Evolutionary conservation across 1,140 invertebrate species (phyloP), one percentile per base, ranked within the genome.

Genomic region (Stegodyphus dumicola): DNA sequence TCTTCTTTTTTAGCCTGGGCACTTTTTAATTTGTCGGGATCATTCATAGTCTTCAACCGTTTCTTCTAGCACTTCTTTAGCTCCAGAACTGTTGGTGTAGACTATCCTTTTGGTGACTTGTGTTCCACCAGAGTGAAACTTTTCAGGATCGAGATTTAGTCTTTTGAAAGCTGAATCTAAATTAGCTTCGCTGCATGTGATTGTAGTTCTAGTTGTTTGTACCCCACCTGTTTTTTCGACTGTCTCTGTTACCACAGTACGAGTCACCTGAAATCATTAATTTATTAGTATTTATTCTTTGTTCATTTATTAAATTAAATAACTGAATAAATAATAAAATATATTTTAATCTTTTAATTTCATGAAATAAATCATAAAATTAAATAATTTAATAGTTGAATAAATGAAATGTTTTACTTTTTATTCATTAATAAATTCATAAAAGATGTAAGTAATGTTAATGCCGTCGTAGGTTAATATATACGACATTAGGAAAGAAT

Each of bases 151-250:
- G 3, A 85, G 11, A 33, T 85, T 70, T 7, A 85, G 33, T 49
- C 49, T 76, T n/a, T 77, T 77, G 65, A 85, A 77, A 13, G 81
- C 81, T 0, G 81, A n/a, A 7, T 77, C 81, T 17, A 85, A 77
- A 6, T 77, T 65, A 11, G 66, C 81, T 33, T 77, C 77, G 9
- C 73, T 77, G 33, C 73, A 67, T 2, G 73, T 69, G 64, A 85
- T 76, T 49, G 81, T 86, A 5, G 75, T 86, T 11, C 75, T 86
- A 2, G 66, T 86, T 67, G 84, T 86, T 52, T 73, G 75, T 10
- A 77, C 60, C 5, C 84, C 84, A 6, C 76, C 84, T 3, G 66
- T 78, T 33, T 64, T 70, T 53, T 86, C 84, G 0, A 86, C 84
- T n/a, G 33, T 77, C 60, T 86, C 60, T 2, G 84, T 86, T 3